These are phyloP conservation scores for Lutraria lutraria DNA, from an alignment of 2,888 invertebrate species.

Conservation along the genomic window DNA sequence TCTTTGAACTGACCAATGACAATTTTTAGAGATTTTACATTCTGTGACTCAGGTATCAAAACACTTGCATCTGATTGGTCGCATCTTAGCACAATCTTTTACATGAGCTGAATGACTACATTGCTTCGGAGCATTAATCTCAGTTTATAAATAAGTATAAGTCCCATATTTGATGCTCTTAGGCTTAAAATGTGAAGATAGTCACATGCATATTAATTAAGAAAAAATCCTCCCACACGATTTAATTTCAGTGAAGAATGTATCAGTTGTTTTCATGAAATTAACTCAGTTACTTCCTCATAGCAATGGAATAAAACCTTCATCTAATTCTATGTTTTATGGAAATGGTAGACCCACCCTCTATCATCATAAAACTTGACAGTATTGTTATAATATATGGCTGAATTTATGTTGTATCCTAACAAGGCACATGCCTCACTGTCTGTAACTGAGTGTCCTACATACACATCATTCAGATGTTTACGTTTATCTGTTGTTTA, in stretches of 20 bases:
- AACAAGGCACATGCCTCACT: slow-evolving; percentile 3
- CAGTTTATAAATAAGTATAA: too few relatives aligned
- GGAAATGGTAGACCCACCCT: slow-evolving; percentile 20
- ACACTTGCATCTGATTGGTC: too few relatives aligned
- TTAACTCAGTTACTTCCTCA: neutral
- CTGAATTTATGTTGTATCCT: neutral
- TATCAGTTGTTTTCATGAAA: slow-evolving; percentile 18
- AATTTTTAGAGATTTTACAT: too few relatives aligned
- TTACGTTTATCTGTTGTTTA: too few relatives aligned
- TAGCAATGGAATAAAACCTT: neutral
- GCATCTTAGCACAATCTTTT: too few relatives aligned
- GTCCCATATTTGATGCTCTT: too few relatives aligned
- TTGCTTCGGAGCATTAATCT: too few relatives aligned
- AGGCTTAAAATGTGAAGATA: too few relatives aligned
- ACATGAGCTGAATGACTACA: too few relatives aligned
- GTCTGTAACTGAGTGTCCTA: neutral
- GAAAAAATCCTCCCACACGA: slow-evolving; percentile 11
- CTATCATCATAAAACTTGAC: slow-evolving; percentile 43
- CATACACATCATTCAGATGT: neutral
- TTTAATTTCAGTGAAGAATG: neutral
- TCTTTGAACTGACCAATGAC: too few relatives aligned
- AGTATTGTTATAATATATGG: slow-evolving; percentile 15
- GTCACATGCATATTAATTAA: neutral
- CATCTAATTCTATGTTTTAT: neutral
- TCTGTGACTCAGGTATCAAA: too few relatives aligned